phyloP scores from a whole-genome alignment of 2,888 invertebrate genomes.

The Ophion ellenae region DNA sequence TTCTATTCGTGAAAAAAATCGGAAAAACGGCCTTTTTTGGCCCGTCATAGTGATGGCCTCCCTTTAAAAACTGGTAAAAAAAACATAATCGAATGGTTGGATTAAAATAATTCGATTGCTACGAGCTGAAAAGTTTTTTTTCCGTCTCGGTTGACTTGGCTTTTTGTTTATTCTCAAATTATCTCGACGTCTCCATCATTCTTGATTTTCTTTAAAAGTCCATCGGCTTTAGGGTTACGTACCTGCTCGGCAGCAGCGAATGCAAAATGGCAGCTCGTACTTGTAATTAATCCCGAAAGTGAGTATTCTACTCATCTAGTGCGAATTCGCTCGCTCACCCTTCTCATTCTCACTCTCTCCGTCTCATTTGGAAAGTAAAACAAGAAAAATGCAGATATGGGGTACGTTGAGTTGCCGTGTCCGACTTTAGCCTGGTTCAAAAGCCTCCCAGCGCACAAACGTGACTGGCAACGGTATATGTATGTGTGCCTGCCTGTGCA shows the following conservation, averaged over 20 bases:
- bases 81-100: too few species aligned
- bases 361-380: not conserved
- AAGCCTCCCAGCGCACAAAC: conserved; percentile 30
- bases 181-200: not conserved
- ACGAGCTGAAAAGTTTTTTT: too few species aligned
- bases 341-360: not conserved
- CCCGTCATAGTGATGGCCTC: too few species aligned
- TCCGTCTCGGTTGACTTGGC: too few species aligned
- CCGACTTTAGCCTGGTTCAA: conserved; percentile 56
- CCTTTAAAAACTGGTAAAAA: too few species aligned
- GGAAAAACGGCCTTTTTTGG: too few species aligned
- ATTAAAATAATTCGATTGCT: too few species aligned
- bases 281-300: conserved; percentile 55
- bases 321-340: not conserved
- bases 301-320: conserved; percentile 38
- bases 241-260: conserved; percentile 32
- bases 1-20: too few species aligned
- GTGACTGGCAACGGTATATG: not conserved
- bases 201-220: not conserved
- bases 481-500: not conserved
- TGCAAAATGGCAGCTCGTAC: conserved; percentile 50
- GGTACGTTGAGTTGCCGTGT: conserved; percentile 25
- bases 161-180: not conserved
- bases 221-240: conserved; percentile 12
- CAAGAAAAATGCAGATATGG: conserved; percentile 20